Evolutionary conservation across 2,113 vertebrate genomes (phyloP), one percentile per base, ranked within the genome.

Genomic region (Chionis minor): DNA sequence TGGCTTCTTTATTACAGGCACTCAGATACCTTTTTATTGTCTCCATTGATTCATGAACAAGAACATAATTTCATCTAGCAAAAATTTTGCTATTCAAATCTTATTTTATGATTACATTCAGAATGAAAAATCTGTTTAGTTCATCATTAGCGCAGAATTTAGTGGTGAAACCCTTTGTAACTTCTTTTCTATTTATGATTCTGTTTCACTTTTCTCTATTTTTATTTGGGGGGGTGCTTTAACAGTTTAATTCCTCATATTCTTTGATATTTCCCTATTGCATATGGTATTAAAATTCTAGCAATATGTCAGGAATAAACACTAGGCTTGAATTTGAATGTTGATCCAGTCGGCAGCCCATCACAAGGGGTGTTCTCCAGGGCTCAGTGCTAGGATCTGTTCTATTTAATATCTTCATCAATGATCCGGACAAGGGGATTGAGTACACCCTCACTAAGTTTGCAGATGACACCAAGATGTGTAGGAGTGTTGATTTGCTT

Each of bases 61-160:
- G 28, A 82, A 78, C 94, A 66, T 91, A 97, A 95, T 96, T 97
- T 96, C 10, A 77, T 40, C 52, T 38, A 62, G 67, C 33, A 77
- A 56, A 90, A 80, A 91, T 40, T 93, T 96, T 94, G 33, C 35
- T 90, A 22, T 82, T 88, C 4, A 27, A 52, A 27, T 79, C 27
- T 90, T 85, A 75, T 58, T 55, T 91, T 92, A 40, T 59, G 45
- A 89, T 91, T 90, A 49, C 17, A 56, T 80, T 58, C 77, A 72
- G 56, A 69, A 49, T 79, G 20, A 70, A 94, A 72, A 97, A 95
- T 74, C 24, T 54, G 17, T 83, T 91, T 24, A 83, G 7, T 16
- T 89, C 40, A 85, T 40, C 18, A 84, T 78, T 65, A 83, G 42
- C 51, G 42, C 2, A 35, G 35, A 61, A 88, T 72, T 83, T 59